Base-by-base conservation (phyloP, 35 echinoderm and acorn worm species). In the Amphiura filiformis region DNA sequence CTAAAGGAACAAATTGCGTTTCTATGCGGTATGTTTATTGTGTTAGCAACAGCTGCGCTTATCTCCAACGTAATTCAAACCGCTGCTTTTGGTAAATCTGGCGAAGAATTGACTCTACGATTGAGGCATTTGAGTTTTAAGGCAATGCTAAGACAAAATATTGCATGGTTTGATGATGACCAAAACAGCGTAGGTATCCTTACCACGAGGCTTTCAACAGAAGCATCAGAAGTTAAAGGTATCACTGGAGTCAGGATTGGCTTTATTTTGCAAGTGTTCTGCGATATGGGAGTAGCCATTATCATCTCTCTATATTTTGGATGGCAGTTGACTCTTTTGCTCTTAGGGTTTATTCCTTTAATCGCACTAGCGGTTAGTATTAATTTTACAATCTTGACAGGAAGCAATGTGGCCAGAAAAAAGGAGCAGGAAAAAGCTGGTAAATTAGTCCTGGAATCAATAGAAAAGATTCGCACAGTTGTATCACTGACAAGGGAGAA, bases 241-340 rank as follows among this genome's bases (percentile, higher is more conserved):
- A 79, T 92, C 91, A 89, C 92, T 52, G 92, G 96, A 39, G 78
- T 89, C 36, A 28, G 95, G 32, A 75, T 98, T 87, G 96, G 92
- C 20, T 44, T 91, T 26, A 41, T 97, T 0, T 75, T 83, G 31
- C 84, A 97, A 56, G 84, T 84, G 0, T 64, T 94, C 86, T 94
- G 78, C 36, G 94, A 97, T 41, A 98, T 98, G 33, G 92, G 93
- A 26, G 86, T 93, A 17, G 95, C 88, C 13, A 89, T 97, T 65
- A 93, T 94, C 81, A 94, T 97, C 37, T 70, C 92, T 97, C 39
- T 47, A 34, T 85, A 88, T 40, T 97, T 83, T 82, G 81, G 89
- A 49, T 97, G 95, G 95, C 92, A 97, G 87, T 40, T 97, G 84
- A 95, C 93, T 0, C 78, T 95, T 34, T 52, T 91, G 15, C 89